Evolutionary conservation across 1,140 invertebrate genomes (phyloP).

Genomic region (Orchestia grillus): DNA sequence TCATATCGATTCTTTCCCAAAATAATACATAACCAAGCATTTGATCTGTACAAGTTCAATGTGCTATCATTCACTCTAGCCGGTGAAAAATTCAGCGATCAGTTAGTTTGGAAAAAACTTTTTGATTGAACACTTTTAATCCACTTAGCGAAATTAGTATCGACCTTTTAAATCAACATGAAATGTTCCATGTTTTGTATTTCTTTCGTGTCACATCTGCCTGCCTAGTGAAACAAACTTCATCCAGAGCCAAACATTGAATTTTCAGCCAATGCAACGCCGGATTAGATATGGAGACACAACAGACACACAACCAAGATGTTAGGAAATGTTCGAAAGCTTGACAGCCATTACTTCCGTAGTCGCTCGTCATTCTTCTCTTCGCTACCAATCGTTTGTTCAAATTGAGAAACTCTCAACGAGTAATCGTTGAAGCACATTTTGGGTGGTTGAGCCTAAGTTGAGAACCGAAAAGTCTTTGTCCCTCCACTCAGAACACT

Average conservation of each 20-base stretch:
- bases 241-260: neutral
- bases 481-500: neutral
- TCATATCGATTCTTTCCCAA: too few species aligned
- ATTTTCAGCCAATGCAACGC: neutral
- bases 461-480: neutral
- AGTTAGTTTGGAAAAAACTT: neutral
- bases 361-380: neutral
- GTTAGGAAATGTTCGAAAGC: neutral
- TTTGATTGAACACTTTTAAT: neutral
- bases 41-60: too few species aligned
- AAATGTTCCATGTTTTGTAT: neutral
- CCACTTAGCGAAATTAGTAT: neutral
- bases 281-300: neutral
- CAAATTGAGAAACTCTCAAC: neutral
- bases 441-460: neutral
- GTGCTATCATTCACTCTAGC: neutral
- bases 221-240: neutral
- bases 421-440: neutral
- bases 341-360: neutral
- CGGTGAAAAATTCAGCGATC: neutral
- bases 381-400: neutral
- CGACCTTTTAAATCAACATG: neutral
- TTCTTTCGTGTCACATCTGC: neutral
- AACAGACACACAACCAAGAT: neutral
- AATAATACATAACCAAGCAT: too few species aligned